These are phyloP conservation scores for Thaleichthys pacificus DNA, from an alignment of 2,797 vertebrate species.

Conservation along the genomic window DNA sequence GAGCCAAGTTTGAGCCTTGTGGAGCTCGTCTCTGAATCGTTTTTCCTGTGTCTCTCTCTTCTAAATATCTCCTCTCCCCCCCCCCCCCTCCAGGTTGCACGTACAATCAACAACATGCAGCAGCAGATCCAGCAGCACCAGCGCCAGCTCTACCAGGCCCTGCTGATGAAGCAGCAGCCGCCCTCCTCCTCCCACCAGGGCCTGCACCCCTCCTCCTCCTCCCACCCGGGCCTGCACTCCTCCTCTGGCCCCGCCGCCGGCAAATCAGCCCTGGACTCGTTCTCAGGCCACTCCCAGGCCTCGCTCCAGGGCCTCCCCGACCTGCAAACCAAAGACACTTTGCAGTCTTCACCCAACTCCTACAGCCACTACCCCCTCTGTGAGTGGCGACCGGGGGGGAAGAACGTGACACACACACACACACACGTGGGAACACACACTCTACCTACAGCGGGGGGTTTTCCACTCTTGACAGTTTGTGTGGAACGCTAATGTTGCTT, in stretches of 20 bases:
- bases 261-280: conserved; percentile 93
- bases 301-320: conserved; percentile 82
- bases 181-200: conserved; percentile 75
- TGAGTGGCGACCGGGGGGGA: conserved; percentile 68
- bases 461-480: background rate
- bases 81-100: conserved; percentile 84
- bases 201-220: conserved; percentile 79
- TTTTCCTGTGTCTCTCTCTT: too few relatives aligned
- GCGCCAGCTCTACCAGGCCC: conserved; percentile 98
- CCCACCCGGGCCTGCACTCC: too few relatives aligned
- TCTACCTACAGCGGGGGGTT: too few relatives aligned
- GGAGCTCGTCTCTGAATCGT: too few relatives aligned
- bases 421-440: too few relatives aligned
- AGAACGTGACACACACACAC: too few relatives aligned
- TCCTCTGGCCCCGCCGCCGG: conserved; percentile 71
- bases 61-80: too few relatives aligned
- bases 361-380: conserved; percentile 92
- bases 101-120: conserved; percentile 99
- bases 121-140: conserved; percentile 99
- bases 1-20: too few relatives aligned
- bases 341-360: conserved; percentile 88
- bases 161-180: conserved; percentile 97
- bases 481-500: too few relatives aligned
- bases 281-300: conserved; percentile 85
- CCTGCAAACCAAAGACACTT: conserved; percentile 98